Base-by-base conservation (phyloP, 2,113 vertebrate species). In the Gopherus evgoodei region DNA sequence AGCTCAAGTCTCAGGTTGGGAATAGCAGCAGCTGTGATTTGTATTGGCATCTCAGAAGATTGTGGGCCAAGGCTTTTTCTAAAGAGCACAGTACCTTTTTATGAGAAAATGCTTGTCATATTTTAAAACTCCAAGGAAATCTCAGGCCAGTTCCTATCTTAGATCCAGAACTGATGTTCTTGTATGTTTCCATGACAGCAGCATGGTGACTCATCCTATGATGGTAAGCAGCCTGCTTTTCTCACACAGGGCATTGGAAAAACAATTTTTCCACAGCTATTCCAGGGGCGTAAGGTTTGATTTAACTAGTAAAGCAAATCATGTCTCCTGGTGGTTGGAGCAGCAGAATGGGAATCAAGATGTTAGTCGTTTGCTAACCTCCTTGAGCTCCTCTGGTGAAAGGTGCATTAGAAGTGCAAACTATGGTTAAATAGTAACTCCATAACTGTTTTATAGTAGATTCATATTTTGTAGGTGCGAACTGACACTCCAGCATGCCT, bases 121-220 rank as follows among this genome's bases (percentile, higher is more conserved):
- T 65, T 52, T 21, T 3, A 49, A 91, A 96, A 88, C 94, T 88
- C 89, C 2, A 13, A 92, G 92, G 91, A 94, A 96, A 94, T 96
- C 88, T 93, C 90, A 95, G 93, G 78, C 72, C 62, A 84, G 91
- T 89, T 90, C 93, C 93, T 89, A 83, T 94, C 92, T 95, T 47
- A 0, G 62, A 95, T 96, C 94, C 80, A 82, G 86, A 96, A 95
- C 94, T 92, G 95, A 95, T 96, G 97, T 94, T 97, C 96, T 96
- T 95, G 69, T 12, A 87, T 5, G 97, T 98, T 98, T 97, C 97
- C 97, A 98, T 97, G 97, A 96, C 97, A 97, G 96, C 95, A 5
- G 31, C 86, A 80, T 87, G 84, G 94, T 98, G 98, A 98, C 95
- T 98, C 98, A 98, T 96, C 96, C 97, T 1, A 16, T 93, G 94